Percentiles rank a stretch among this genome's conserved stretches.
Conservation (phyloP, 1,140 invertebrate genomes). For the Trypoxylus dichotomus region DNA sequence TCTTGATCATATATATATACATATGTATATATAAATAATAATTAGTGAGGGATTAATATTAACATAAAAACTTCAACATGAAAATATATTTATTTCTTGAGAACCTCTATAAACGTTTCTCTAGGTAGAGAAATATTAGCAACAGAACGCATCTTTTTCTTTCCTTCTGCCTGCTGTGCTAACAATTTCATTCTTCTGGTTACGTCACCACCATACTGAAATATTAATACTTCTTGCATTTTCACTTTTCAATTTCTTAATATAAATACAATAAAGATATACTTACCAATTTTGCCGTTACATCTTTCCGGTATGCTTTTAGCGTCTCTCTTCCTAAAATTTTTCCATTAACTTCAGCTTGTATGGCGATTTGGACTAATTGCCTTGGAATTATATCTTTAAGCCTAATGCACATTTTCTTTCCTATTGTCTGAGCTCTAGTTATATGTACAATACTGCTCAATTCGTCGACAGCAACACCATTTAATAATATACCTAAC, state of each 20-base stretch:
- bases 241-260: neutral
- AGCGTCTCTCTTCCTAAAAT: conserved; percentile 86
- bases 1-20: too few relatives aligned
- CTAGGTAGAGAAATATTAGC: conserved; percentile 89
- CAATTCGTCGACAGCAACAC: conserved; percentile 81
- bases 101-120: conserved; percentile 91
- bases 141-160: conserved; percentile 87
- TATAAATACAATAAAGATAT: neutral
- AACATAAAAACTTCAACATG: too few relatives aligned
- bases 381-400: conserved; percentile 88
- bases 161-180: conserved; percentile 87
- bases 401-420: conserved; percentile 75
- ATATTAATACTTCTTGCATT: conserved; percentile 37
- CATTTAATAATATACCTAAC: conserved; percentile 83
- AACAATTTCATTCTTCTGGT: conserved; percentile 88
- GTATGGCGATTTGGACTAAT: conserved; percentile 83
- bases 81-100: conserved; percentile 69
- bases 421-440: conserved; percentile 69
- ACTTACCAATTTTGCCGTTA: conserved; percentile 88
- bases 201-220: conserved; percentile 91
- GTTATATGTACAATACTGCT: conserved; percentile 77
- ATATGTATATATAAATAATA: too few relatives aligned
- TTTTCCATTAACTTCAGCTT: conserved; percentile 81
- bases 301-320: conserved; percentile 88
- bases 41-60: too few relatives aligned